Base-by-base conservation (phyloP, 64 coral and sea anemone genomes). In the Pachyseris speciosa region DNA sequence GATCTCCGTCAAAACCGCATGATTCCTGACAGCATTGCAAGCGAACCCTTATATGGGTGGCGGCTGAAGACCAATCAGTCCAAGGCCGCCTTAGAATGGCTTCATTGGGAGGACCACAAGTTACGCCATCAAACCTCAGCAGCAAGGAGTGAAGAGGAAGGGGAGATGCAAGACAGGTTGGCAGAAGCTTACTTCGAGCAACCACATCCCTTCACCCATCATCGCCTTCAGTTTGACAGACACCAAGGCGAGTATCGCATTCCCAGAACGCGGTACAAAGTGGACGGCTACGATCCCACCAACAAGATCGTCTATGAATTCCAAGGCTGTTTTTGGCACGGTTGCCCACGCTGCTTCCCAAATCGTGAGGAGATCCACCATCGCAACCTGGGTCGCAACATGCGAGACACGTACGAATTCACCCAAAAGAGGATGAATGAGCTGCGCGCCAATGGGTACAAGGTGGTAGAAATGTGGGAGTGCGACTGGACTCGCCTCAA, bases 281-380 rank as follows among this genome's bases (percentile, higher is more conserved):
- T 55, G 13, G 51, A 55, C 17, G 51, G 51, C 3, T 55, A 55
- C 51, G 51, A 55, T 19, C 13, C 51, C 20, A 4, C 12, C 51
- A 55, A n/a, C n/a, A n/a, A n/a, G n/a, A 69, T 5, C 0, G 43
- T 91, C 0, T 67, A 70, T 20, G 43, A 91, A 37, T 92, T 67
- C 37, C 51, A 75, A 0, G 69, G 69, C 11, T 37, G 34, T 40
- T 41, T 37, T 0, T 44, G 1, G 5, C 34, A 41, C 2, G 41
- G 34, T 9, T 73, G 69, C 1, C 32, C 9, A 3, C 2, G 9
- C 7, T 64, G 60, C 28, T 73, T n/a, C 13, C 69, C 69, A 3
- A 8, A 9, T 27, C 32, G 36, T 29, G 38, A 17, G 12, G 2
- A 24, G 36, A 19, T 40, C 1, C 69, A 40, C 12, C 20, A 25